phyloP scores from a whole-genome alignment of 2,113 vertebrate genomes.

The Aepyceros melampus region DNA sequence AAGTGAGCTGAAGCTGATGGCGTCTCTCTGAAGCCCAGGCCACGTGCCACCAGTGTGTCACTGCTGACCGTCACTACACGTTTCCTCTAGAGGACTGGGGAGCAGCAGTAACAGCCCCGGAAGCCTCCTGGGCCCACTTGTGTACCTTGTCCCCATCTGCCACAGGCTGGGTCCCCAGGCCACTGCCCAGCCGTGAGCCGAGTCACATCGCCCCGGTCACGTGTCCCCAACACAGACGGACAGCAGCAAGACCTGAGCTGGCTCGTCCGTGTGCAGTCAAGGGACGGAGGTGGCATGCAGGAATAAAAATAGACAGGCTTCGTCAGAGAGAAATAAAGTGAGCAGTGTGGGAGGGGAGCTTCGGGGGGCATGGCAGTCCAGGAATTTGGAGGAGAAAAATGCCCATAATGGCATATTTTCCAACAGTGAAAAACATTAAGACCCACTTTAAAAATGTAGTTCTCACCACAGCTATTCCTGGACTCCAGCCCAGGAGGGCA shows the following conservation, averaged over 20 bases:
- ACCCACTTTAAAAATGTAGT: conserved; percentile 72
- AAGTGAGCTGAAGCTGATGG: neutral
- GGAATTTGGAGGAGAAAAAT: conserved; percentile 61
- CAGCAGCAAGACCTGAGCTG: neutral
- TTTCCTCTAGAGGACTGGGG: neutral
- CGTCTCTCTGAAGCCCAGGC: neutral
- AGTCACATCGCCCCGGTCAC: neutral
- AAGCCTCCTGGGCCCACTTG: neutral
- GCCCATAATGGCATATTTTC: conserved; percentile 75
- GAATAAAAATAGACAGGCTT: conserved; percentile 54
- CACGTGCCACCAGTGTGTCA: neutral
- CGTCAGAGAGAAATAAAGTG: conserved; percentile 41
- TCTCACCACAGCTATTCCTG: conserved; percentile 75
- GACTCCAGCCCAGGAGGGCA: conserved; percentile 66
- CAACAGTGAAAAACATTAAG: conserved; percentile 76
- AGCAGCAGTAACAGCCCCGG: neutral
- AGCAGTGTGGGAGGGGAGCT: conserved; percentile 45
- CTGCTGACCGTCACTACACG: fast-evolving
- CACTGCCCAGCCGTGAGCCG: neutral
- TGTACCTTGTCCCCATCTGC: neutral
- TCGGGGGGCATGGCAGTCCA: conserved; percentile 29
- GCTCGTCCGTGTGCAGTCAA: neutral
- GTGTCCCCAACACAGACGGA: neutral
- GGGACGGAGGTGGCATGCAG: neutral
- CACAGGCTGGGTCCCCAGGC: neutral